phyloP scores from a whole-genome alignment of 2,113 vertebrate species.

The Lophius piscatorius region DNA sequence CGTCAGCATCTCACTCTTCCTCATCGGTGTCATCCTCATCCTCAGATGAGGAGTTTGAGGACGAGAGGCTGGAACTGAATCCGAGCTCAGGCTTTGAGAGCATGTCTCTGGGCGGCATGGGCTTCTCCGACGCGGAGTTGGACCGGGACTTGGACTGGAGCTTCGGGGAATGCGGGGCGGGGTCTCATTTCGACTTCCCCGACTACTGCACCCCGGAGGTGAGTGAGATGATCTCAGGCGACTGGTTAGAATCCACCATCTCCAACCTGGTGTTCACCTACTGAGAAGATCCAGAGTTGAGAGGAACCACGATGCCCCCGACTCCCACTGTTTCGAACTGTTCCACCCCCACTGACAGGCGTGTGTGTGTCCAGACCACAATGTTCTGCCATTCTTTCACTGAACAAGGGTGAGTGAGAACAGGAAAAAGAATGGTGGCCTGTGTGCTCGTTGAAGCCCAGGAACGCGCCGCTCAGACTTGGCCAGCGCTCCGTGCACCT shows the following conservation, averaged over 20 bases:
- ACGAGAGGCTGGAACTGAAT: conserved; percentile 91
- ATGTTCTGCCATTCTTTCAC: conserved; percentile 62
- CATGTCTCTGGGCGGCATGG: conserved; percentile 93
- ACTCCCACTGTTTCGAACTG: conserved; percentile 49
- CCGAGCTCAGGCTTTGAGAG: conserved; percentile 91
- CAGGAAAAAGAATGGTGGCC: conserved; percentile 43
- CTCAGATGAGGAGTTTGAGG: conserved; percentile 96
- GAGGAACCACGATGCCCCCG: conserved; percentile 20
- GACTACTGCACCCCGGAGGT: conserved; percentile 99
- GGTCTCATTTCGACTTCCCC: conserved; percentile 98
- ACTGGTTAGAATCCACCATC: conserved; percentile 99
- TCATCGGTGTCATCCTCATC: conserved; percentile 84
- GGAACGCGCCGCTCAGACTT: conserved; percentile 65
- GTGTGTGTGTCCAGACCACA: conserved; percentile 44
- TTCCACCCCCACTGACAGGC: conserved; percentile 30
- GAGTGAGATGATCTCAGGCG: conserved; percentile 99
- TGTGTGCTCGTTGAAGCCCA: conserved; percentile 48
- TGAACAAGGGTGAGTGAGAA: conserved; percentile 49
- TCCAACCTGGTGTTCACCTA: conserved; percentile 99
- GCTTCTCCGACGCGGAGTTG: conserved; percentile 90
- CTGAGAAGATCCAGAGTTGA: conserved; percentile 74
- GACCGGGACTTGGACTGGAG: conserved; percentile 97
- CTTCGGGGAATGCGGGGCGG: conserved; percentile 90
- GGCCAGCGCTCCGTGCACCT: conserved; percentile 54
- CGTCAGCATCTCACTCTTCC: conserved; percentile 86